A percentile compares a stretch with the other conserved stretches of the same genome.
These are phyloP conservation scores for Blastobasis adustella DNA, from an alignment of 2,888 invertebrate species.

Conservation along the genomic window DNA sequence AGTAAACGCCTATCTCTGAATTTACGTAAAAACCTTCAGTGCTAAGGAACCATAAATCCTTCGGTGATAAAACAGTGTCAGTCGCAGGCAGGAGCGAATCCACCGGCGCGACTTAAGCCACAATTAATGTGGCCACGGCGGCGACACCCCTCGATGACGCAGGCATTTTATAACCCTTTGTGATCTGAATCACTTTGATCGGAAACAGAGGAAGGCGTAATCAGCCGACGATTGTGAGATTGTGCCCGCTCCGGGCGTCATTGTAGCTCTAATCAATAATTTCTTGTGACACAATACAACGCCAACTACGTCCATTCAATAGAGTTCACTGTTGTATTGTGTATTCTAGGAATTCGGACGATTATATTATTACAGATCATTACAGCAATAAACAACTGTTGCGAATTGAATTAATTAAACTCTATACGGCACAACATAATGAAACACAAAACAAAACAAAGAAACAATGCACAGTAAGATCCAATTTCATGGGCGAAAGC, in stretches of 20 bases:
- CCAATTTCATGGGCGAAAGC: too few species aligned
- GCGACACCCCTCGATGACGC: constrained; percentile 39
- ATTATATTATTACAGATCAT: neutral
- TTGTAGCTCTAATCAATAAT: constrained; percentile 23
- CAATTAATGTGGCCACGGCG: constrained; percentile 43
- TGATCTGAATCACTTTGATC: constrained; percentile 61
- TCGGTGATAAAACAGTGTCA: constrained; percentile 4
- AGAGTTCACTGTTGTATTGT: neutral
- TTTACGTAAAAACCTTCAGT: too few species aligned
- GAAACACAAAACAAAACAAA: neutral
- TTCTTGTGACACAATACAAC: constrained; percentile 1
- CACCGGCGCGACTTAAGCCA: constrained; percentile 27
- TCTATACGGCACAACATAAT: neutral
- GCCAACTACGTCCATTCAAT: too few species aligned
- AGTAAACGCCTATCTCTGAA: too few species aligned
- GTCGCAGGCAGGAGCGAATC: constrained; percentile 22
- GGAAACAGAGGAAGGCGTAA: constrained; percentile 47
- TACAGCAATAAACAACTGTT: neutral
- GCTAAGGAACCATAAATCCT: neutral
- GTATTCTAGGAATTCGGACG: neutral
- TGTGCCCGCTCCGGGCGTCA: constrained; percentile 28
- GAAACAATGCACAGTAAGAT: too few species aligned
- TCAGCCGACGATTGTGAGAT: constrained; percentile 44
- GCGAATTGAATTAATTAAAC: constrained; percentile 1
- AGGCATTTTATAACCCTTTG: constrained; percentile 61